A percentile compares a stretch with the other conserved stretches of the same genome.
Evolutionary conservation across 2,888 invertebrate genomes (phyloP).

Genomic region (Hemistola chrysoprasaria): DNA sequence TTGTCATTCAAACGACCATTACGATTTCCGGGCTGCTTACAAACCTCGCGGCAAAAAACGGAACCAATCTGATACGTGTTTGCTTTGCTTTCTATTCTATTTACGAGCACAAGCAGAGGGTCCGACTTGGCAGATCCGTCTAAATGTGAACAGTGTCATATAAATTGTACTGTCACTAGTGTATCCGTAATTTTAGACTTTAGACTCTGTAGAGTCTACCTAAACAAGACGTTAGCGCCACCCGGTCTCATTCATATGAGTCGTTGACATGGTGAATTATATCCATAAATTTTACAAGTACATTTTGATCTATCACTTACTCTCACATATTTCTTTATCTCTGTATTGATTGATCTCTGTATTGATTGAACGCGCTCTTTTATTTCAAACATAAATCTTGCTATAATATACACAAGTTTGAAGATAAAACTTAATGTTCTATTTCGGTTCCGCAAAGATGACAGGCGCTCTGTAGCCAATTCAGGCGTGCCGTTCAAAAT

Average conservation of each 20-base stretch:
- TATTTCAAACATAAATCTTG: slow-evolving; percentile 34
- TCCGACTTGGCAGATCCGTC: too few relatives aligned
- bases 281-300: too few relatives aligned
- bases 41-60: slow-evolving; percentile 40
- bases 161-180: too few relatives aligned
- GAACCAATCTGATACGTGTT: slow-evolving; percentile 35
- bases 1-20: slow-evolving; percentile 60
- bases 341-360: slow-evolving; percentile 12
- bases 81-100: slow-evolving; percentile 20
- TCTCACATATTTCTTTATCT: too few relatives aligned
- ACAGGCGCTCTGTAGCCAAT: slow-evolving; percentile 47
- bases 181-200: too few relatives aligned
- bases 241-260: too few relatives aligned
- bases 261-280: too few relatives aligned
- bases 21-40: slow-evolving; percentile 53
- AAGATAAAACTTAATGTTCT: slow-evolving; percentile 39
- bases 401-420: slow-evolving; percentile 37
- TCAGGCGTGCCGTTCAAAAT: slow-evolving; percentile 50
- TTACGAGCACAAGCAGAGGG: too few relatives aligned
- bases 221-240: too few relatives aligned
- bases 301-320: too few relatives aligned
- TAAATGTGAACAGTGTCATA: too few relatives aligned
- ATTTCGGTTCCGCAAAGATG: slow-evolving; percentile 38
- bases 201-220: too few relatives aligned
- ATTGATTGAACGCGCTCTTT: slow-evolving; percentile 1